Evolutionary conservation across 2,888 invertebrate genomes (phyloP), one percentile per base, ranked within the genome.

Genomic region (Neria commutata): DNA sequence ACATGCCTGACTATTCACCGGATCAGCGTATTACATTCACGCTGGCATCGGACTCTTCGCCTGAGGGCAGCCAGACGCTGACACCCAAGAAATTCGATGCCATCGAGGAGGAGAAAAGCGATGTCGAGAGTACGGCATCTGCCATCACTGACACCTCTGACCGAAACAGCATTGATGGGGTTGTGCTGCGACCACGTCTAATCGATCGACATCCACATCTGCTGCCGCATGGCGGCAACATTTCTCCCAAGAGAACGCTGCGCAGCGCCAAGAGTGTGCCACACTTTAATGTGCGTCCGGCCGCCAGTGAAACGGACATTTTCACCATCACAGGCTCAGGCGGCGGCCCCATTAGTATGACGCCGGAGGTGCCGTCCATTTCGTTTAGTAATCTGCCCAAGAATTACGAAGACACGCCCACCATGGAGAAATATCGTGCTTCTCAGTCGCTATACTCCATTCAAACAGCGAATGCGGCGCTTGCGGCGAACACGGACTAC

Each of bases 401-500:
- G 67, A 80, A 82, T 60, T 82, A 81, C 63, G 79, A 78, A 60
- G 82, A 81, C 26, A 81, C 83, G 1, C 82, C 82, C 2, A 79
- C 81, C 8, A 75, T 83, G n/a, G 81, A 81, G 37, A 79, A 81
- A 58, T 82, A 83, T 61, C 76, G 78, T 17, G 82, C 81, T 25
- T 77, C 80, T 3, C 76, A 77, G 55, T 81, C 81, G 63, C 73
- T 82, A 4, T 80, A 81, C 50, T 80, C 81, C 16, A 84, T 86
- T 58, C 85, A 86, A 70, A 83, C 86, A 46, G 84, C 86, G 0
- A 85, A 84, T 45, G 74, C 73, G 14, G 74, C 72, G 0, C 73
- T 74, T 52, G 83, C 83, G 29, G 81, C 83, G 24, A 83, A 85
- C 61, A 67, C 72, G 16, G 88, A 87, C 63, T 86, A 84, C 55